Evolutionary conservation across 2,888 invertebrate genomes (phyloP).

Genomic region (Stenchaetothrips biformis): DNA sequence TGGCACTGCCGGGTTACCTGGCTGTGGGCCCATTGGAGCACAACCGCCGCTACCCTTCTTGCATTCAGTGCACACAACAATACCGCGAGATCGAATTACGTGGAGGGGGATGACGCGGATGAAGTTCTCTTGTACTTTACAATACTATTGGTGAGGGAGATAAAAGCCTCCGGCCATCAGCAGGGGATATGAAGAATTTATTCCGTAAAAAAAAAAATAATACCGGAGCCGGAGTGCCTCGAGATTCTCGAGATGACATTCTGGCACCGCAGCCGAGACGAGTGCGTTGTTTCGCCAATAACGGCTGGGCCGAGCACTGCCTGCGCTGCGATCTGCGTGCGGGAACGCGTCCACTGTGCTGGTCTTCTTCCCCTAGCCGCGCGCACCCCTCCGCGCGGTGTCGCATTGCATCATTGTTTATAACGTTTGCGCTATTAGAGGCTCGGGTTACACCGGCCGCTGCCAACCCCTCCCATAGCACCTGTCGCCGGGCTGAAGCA

Average conservation of each 20-base stretch:
- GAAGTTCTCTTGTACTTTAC: not conserved
- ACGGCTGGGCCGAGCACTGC: no score
- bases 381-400: not conserved
- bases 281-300: no score
- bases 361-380: not conserved
- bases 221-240: not conserved
- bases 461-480: not conserved
- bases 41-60: not conserved
- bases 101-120: not conserved
- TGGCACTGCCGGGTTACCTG: no score
- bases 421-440: not conserved
- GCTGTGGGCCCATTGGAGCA: no score
- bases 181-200: not conserved
- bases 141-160: not conserved
- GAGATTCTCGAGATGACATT: not conserved
- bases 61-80: conserved; percentile 1
- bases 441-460: not conserved
- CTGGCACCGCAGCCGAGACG: no score
- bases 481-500: no score
- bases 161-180: not conserved
- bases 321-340: no score
- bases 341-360: not conserved
- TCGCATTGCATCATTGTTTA: not conserved
- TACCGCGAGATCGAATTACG: conserved; percentile 15
- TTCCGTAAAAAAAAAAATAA: not conserved